Base-by-base conservation (phyloP, 2,113 vertebrate genomes). In the Syngnathus floridae region DNA sequence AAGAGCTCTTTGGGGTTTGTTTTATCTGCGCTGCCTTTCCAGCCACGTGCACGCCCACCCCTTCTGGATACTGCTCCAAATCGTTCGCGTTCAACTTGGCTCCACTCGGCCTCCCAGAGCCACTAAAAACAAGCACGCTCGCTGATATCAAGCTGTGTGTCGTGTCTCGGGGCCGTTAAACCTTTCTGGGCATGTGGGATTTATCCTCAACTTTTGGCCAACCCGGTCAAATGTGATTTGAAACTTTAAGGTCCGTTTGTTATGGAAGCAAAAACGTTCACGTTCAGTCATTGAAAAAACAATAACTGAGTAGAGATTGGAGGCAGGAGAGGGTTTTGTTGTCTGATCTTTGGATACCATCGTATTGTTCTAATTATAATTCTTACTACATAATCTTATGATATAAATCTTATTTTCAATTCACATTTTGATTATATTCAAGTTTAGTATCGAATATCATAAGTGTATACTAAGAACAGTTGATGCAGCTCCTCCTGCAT, bases 1-100 rank as follows among this genome's bases (percentile, higher is more conserved):
- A 88, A 81, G 79, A 84, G 86, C 84, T 87, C 85, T 88, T 85
- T 84, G 79, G 82, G 82, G 75, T 82, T 76, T 52, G 79, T 83
- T 88, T 90, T 84, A 90, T 90, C 86, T 86, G 81, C 81, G 79
- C 82, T 81, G 78, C 80, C 77, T 85, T 75, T 66, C 72, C 75
- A 82, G 71, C 80, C 78, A 77, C 77, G 69, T 82, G 72, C 73
- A 70, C 72, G 26, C 77, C 78, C 75, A 66, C 81, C 83, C 84
- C 70, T 51, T 81, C 78, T 83, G 82, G 78, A 82, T 76, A 69
- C 66, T 66, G 73, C 77, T 83, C 78, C 85, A 79, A 73, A 85
- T 86, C 81, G 85, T 84, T 74, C 85, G 79, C 76, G 86, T 88
- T 84, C 81, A 86, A 77, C 81, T 86, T 77, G 77, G 81, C 76